Evolutionary conservation across 2,888 invertebrate genomes (phyloP), one percentile per base, ranked within the genome.

Genomic region (Prosopocoilus inquinatus): DNA sequence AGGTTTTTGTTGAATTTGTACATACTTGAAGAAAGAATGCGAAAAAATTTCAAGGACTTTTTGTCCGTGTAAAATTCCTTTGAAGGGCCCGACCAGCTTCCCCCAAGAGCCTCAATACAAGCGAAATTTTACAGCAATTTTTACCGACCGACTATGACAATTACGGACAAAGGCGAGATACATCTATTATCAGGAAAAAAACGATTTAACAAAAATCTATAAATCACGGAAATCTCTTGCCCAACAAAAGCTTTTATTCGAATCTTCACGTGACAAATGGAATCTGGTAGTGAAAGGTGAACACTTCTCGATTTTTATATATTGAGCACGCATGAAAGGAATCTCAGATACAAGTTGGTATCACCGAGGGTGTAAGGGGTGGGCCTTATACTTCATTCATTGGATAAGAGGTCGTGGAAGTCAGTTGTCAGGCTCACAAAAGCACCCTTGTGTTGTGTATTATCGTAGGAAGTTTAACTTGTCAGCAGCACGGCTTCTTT

Each of bases 201-300:
- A 11, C 35, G 49, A 57, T 61, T 53, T 53, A 58, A 54, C 58
- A 57, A 60, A 66, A 65, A 63, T 62, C 63, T 59, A 69, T 68
- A 70, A 71, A 70, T 71, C 70, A 69, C 66, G 63, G 64, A 70
- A 69, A 72, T 70, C 67, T 67, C 66, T 57, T 56, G 45, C 47
- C 53, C 63, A 64, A 68, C 70, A 69, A 68, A 70, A 69, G 69
- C 64, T 69, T 66, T 68, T 68, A 69, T 69, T 70, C 69, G 69
- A 65, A 67, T 70, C 68, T 47, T 55, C 66, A 65, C 66, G 71
- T 77, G 76, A 77, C 75, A 75, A 77, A 77, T 77, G 76, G 72
- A 74, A 70, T 74, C 76, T 75, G 76, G 64, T 68, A 68, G 72
- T 75, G 76, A 77, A 72, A 77, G 76, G 76, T 76, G 76, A 72